Evolutionary conservation across 35 echinoderm and acorn worm genomes (phyloP), one percentile per base, ranked within the genome.

Genomic region (Lytechinus variegatus): DNA sequence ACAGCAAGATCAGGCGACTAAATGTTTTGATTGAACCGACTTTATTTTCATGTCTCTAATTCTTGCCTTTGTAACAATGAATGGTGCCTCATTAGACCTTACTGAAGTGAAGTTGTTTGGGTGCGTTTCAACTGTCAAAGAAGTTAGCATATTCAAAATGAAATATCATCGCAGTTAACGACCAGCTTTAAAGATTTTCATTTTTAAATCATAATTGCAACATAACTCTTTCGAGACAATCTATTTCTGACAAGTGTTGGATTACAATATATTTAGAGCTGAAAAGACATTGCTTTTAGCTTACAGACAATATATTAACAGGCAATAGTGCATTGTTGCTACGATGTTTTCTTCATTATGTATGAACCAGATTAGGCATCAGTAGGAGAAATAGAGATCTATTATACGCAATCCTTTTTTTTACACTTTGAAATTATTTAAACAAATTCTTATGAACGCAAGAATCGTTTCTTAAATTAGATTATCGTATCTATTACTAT

Each of bases 41-140:
- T 71, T 71, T 21, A 71, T 71, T 89, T 53, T 89, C 87, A 89
- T 89, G 87, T 89, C 87, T 89, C 87, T 89, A 89, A 89, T 89
- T 89, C 87, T 27, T 10, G 87, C 24, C 28, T 89, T 89, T 89
- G 87, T 89, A 51, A 53, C 9, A 53, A 33, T 28, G 87, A 89
- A 89, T 89, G 52, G 87, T 7, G 27, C 52, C 87, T 89, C 28
- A 89, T 89, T 89, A 89, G 87, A 53, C 24, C 52, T 0, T 52
- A 89, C 87, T 21, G 61, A 71, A 21, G 61, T 71, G 61, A 5
- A 71, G 61, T 71, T 71, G 61, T 71, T 24, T 16, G 61, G 61
- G 61, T 71, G 16, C 61, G 61, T 71, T 71, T 71, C 11, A 58
- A 58, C 9, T 58, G 8, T 71, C 61, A 21, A 21, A 71, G 13